Base-by-base conservation (phyloP, 2,113 vertebrate species). In the Boleophthalmus pectinirostris region DNA sequence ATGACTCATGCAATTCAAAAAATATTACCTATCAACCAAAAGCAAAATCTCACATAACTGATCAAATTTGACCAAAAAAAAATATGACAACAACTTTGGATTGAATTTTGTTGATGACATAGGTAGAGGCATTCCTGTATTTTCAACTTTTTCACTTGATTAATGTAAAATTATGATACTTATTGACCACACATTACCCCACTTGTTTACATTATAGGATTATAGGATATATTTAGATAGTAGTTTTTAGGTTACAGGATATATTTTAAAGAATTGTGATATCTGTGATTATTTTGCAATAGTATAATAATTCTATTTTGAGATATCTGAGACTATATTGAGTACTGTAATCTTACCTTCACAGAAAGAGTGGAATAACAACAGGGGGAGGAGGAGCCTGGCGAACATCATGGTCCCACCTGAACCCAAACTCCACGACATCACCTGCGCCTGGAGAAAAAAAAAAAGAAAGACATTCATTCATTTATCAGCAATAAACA, bases 361-460 rank as follows among this genome's bases (percentile, higher is more conserved):
- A 78, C 86, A 91, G 69, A 91, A 58, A 49, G 88, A 86, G 61
- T 87, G 88, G 46, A 94, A 75, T 66, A 93, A 58, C 79, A 93
- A 73, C 72, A 89, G 84, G 61, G 89, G 87, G 73, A 94, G 85
- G 66, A 94, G 83, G 80, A 94, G 77, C 85, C 83, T 92, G 79
- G 82, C 82, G 73, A 89, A 67, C 38, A 75, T 81, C 92, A 93
- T 92, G 85, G 85, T 92, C 87, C 82, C 70, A n/a, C 83, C 84
- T 77, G 74, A 88, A 84, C 72, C 83, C 80, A 78, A 82, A 79
- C 80, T 70, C 90, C 89, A 85, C 82, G 43, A 79, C 89, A 92
- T 94, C 91, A 80, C 89, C 89, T 85, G 82, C 75, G 81, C 87
- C 81, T 72, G 66, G 73, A 10, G 20, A 82, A 69, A 82, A 45